phyloP scores from a whole-genome alignment of 2,888 invertebrate species.

The Aquatica leii region DNA sequence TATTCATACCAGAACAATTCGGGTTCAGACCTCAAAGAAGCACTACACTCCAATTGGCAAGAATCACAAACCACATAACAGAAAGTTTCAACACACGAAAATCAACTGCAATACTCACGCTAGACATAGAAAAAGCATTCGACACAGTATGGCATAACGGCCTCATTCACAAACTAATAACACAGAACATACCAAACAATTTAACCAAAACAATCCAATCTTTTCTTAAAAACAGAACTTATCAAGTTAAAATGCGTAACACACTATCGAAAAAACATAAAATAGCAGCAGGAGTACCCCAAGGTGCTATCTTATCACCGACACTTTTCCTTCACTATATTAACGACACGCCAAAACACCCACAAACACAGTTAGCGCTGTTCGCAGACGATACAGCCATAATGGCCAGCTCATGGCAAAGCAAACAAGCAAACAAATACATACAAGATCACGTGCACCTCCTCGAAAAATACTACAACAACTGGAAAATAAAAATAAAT shows the following conservation, averaged over 20 bases:
- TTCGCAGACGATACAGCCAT: conserved; percentile 13
- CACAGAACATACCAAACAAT: conserved; percentile 35
- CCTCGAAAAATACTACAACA: neutral
- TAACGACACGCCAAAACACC: conserved; percentile 4
- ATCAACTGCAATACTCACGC: conserved; percentile 44
- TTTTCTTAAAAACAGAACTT: conserved; percentile 42
- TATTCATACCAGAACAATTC: conserved; percentile 42
- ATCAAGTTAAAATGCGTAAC: conserved; percentile 39
- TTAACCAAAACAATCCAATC: conserved; percentile 41
- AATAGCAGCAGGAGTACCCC: conserved; percentile 10
- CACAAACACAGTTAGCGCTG: neutral
- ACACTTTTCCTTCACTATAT: neutral
- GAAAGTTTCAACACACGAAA: conserved; percentile 45
- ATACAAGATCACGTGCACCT: neutral
- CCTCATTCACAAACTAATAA: conserved; percentile 47
- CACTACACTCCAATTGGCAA: conserved; percentile 46
- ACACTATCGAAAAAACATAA: neutral
- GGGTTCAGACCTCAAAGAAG: conserved; percentile 48
- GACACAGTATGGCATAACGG: conserved; percentile 50
- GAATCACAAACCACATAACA: conserved; percentile 45
- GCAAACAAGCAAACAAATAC: neutral
- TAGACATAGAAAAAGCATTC: conserved; percentile 54
- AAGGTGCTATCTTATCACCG: conserved; percentile 6
- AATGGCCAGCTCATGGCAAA: neutral
- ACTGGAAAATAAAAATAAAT: conserved; percentile 6